Conservation (phyloP, 2,113 vertebrate species). For the Marmota monax region DNA sequence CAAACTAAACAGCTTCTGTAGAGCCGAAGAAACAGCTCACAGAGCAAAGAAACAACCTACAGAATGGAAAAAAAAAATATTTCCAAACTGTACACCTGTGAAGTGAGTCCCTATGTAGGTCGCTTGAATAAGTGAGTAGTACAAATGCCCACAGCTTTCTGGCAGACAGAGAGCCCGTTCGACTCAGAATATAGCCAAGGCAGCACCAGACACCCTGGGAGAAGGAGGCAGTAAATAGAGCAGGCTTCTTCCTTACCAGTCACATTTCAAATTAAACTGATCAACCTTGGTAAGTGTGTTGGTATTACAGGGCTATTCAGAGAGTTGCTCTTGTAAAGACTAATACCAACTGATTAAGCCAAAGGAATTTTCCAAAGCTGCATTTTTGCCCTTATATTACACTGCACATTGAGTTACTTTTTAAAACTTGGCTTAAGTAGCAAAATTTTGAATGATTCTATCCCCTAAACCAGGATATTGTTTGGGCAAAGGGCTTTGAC, state of each 20-base stretch:
- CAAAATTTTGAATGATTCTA: background rate
- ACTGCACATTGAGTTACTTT: background rate
- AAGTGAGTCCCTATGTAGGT: background rate
- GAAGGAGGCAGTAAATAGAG: background rate
- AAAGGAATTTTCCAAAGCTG: background rate
- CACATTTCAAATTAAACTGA: background rate
- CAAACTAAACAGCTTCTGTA: background rate
- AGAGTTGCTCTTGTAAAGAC: background rate
- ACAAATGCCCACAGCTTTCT: too few species aligned
- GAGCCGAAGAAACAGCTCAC: background rate
- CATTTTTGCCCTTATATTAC: background rate
- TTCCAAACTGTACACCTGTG: too few species aligned
- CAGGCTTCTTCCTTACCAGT: background rate
- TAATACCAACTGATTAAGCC: background rate
- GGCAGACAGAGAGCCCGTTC: fast-evolving
- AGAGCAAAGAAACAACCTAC: background rate
- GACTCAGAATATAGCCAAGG: background rate
- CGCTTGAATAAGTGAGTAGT: background rate
- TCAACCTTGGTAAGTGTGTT: background rate
- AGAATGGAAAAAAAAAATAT: background rate
- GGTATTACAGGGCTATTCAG: background rate
- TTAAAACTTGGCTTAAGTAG: background rate
- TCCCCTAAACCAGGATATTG: background rate
- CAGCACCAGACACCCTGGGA: too few species aligned
- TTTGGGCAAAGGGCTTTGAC: background rate